These are phyloP conservation scores for Globia sparganii DNA, from an alignment of 2,888 invertebrate species.

Conservation along the genomic window DNA sequence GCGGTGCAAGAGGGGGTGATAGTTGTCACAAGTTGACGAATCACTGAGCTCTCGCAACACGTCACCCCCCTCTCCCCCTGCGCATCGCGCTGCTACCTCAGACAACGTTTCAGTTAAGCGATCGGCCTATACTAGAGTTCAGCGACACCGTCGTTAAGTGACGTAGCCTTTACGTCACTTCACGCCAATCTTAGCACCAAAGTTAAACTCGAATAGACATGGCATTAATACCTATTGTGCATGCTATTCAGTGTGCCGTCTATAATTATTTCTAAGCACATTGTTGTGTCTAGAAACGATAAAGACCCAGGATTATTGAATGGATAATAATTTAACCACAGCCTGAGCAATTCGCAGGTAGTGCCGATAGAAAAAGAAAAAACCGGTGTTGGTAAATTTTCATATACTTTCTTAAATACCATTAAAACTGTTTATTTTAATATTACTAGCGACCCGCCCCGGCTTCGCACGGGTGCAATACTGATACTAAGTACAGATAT, in stretches of 20 bases:
- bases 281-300: background rate
- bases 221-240: background rate
- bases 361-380: too few species aligned
- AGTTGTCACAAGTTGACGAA: too few species aligned
- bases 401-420: background rate
- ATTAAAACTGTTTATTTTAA: background rate
- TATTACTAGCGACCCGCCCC: too few species aligned
- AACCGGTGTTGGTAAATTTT: too few species aligned
- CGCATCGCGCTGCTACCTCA: too few species aligned
- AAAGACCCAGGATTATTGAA: background rate
- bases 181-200: background rate
- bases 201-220: background rate
- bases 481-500: too few species aligned
- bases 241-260: background rate
- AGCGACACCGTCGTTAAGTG: conserved; percentile 1
- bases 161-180: conserved; percentile 5
- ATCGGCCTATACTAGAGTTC: conserved; percentile 13
- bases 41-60: too few species aligned
- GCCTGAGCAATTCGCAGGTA: background rate
- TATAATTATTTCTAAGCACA: background rate
- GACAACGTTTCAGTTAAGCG: too few species aligned
- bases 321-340: background rate
- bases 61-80: too few species aligned
- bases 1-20: too few species aligned
- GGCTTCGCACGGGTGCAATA: too few species aligned